phyloP scores from a whole-genome alignment of 1,140 invertebrate species.

The Ephestia elutella region DNA sequence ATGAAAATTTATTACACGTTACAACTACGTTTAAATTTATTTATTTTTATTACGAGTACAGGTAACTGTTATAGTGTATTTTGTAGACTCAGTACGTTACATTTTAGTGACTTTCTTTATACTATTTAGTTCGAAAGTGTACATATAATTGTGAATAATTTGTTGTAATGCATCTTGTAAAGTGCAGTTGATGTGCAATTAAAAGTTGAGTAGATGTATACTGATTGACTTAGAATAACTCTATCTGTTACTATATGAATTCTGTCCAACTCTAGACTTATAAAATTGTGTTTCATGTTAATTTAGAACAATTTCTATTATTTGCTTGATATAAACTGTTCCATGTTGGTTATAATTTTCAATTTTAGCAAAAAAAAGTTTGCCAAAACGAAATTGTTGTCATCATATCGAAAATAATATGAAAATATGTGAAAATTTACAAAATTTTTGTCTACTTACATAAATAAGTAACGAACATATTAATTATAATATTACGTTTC shows the following conservation, averaged over 20 bases:
- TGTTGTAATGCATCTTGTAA: conserved; percentile 74
- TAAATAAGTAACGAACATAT: too few relatives aligned
- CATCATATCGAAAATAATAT: too few relatives aligned
- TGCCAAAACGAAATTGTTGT: too few relatives aligned
- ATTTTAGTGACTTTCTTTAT: background rate
- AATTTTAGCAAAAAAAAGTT: background rate
- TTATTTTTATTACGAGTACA: too few relatives aligned
- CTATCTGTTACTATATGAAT: conserved; percentile 51
- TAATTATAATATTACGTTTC: too few relatives aligned
- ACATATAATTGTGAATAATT: conserved; percentile 67
- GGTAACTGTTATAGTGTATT: too few relatives aligned
- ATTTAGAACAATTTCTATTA: conserved; percentile 9
- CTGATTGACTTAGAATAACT: conserved; percentile 32
- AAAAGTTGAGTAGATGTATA: conserved; percentile 71
- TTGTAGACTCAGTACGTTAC: background rate
- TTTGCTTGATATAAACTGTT: background rate
- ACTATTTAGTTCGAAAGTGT: conserved; percentile 27
- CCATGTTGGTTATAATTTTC: background rate
- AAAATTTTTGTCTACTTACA: too few relatives aligned
- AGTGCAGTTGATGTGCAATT: conserved; percentile 72
- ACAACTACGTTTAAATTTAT: too few relatives aligned
- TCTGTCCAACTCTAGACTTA: background rate
- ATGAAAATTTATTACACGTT: too few relatives aligned
- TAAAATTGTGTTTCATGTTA: conserved; percentile 19
- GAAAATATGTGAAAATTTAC: too few relatives aligned